Evolutionary conservation across 2,797 vertebrate species (phyloP).

Genomic region (Threskiornis aethiopicus): DNA sequence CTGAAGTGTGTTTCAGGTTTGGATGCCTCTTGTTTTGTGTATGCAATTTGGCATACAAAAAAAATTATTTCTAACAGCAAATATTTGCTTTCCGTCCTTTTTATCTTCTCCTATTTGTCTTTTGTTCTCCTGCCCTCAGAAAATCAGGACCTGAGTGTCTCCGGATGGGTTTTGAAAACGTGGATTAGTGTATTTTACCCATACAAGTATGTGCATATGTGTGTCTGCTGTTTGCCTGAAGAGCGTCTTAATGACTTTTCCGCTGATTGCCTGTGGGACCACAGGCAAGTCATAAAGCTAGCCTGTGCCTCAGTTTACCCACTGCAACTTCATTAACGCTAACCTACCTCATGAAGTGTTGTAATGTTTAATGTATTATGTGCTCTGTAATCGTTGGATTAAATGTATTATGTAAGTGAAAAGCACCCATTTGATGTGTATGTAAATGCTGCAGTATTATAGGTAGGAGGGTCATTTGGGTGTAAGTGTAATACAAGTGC

Average conservation of each 20-base stretch:
- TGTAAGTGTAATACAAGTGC: conserved; percentile 33
- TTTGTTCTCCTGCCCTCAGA: conserved; percentile 10
- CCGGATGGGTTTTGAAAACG: not conserved
- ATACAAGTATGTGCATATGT: not conserved
- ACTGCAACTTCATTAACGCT: conserved; percentile 39
- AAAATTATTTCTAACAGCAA: not conserved
- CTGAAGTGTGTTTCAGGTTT: not conserved
- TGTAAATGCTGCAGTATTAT: conserved; percentile 48
- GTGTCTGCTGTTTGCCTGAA: not conserved
- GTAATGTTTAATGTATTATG: conserved; percentile 53
- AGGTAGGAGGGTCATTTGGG: conserved; percentile 56
- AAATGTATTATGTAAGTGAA: conserved; percentile 62
- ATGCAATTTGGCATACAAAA: not conserved
- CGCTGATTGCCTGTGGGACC: not conserved
- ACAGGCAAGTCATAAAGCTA: conserved; percentile 32
- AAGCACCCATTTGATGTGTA: conserved; percentile 61
- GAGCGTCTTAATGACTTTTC: not conserved
- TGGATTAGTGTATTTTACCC: not conserved
- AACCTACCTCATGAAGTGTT: conserved; percentile 35
- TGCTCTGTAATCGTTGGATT: conserved; percentile 61
- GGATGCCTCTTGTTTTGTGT: not conserved
- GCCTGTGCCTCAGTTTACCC: conserved; percentile 60
- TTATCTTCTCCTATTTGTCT: conserved; percentile 2
- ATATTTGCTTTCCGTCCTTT: not conserved
- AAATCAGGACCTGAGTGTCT: not conserved